Percentiles rank a stretch among this genome's conserved stretches.
Conservation (phyloP, 2,797 vertebrate species). For the Gymnopithys bicolor region DNA sequence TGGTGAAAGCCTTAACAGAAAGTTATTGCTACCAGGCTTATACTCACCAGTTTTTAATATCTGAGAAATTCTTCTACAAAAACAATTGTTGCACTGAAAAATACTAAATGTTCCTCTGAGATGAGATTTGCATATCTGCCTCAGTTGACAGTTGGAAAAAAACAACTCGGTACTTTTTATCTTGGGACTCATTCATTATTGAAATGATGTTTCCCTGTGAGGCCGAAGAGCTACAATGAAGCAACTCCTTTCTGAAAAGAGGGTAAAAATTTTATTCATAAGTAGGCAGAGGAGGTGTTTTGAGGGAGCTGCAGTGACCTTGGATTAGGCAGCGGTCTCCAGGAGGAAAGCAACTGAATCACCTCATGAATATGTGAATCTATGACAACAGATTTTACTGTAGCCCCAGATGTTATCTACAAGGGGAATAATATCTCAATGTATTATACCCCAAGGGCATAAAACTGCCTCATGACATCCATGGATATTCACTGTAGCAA, state of each 20-base stretch:
- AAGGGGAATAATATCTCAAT: neutral
- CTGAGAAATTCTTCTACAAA: neutral
- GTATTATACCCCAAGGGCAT: neutral
- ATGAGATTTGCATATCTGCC: neutral
- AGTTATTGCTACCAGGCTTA: neutral
- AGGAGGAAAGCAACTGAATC: neutral
- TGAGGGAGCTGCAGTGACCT: neutral
- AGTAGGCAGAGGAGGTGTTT: neutral
- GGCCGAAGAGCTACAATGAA: neutral
- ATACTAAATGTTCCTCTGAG: neutral
- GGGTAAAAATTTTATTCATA: accelerated
- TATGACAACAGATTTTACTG: neutral
- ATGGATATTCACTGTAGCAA: neutral
- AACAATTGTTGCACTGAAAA: neutral
- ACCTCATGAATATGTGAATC: neutral
- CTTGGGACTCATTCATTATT: neutral
- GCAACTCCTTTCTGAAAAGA: neutral
- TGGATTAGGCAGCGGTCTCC: neutral
- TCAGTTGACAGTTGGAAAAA: neutral
- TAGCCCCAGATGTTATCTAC: neutral
- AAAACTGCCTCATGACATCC: neutral
- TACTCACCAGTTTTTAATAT: neutral
- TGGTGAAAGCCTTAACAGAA: neutral
- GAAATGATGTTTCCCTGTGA: neutral
- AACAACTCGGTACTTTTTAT: neutral